Evolutionary conservation across 2,888 invertebrate species (phyloP).

Genomic region (Capitulum mitella): DNA sequence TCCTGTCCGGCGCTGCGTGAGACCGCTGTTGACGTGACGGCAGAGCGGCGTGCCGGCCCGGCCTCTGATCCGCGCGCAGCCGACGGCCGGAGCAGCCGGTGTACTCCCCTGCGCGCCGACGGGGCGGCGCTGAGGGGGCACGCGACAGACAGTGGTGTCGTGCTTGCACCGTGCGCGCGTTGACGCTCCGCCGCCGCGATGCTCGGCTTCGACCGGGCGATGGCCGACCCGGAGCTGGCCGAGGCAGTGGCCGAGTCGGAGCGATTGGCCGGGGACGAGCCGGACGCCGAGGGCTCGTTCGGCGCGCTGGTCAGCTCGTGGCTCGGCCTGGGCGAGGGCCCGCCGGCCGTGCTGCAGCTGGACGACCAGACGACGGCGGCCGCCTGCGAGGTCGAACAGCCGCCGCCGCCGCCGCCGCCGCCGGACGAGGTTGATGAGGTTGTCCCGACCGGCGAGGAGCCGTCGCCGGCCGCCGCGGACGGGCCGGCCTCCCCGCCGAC

Average conservation of each 20-base stretch:
- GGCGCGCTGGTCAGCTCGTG: constrained; percentile 15
- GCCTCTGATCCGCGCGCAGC: too few species aligned
- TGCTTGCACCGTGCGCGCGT: background rate
- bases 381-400: background rate
- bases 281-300: background rate
- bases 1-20: too few species aligned
- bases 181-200: background rate
- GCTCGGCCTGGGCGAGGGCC: background rate
- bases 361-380: background rate
- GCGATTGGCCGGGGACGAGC: background rate
- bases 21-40: too few species aligned
- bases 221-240: constrained; percentile 30
- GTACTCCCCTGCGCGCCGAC: too few species aligned
- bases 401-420: too few species aligned
- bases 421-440: too few species aligned
- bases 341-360: constrained; percentile 16
- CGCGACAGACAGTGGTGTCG: background rate
- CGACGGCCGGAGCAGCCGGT: too few species aligned
- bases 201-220: constrained; percentile 23
- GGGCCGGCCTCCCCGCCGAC: too few species aligned
- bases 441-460: too few species aligned
- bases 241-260: constrained; percentile 32
- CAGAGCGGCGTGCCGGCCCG: too few species aligned
- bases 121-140: background rate
- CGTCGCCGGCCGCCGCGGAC: too few species aligned